phyloP scores from a whole-genome alignment of 30 jellyfish, hydroid and myxozoan species.

The Pelagia noctiluca region DNA sequence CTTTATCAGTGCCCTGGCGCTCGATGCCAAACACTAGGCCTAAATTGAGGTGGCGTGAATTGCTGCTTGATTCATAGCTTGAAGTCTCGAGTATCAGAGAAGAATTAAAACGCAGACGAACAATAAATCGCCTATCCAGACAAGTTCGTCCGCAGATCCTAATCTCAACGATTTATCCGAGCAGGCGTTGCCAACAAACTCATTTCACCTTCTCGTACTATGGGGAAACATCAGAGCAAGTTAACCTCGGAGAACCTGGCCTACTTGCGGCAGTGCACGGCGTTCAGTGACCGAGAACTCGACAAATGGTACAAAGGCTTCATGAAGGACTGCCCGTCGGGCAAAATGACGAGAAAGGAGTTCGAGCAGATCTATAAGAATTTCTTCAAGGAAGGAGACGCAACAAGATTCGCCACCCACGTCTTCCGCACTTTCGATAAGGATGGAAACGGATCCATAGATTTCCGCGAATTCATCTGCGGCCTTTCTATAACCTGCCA shows the following conservation, averaged over 20 bases:
- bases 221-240: slow-evolving; percentile 99
- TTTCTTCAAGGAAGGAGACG: slow-evolving; percentile 99
- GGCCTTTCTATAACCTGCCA: slow-evolving; percentile 99
- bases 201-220: slow-evolving; percentile 10
- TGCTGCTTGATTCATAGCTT: background rate
- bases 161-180: background rate
- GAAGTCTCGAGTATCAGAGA: background rate
- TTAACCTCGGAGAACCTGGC: slow-evolving; percentile 94
- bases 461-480: slow-evolving; percentile 97
- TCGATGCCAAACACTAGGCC: background rate
- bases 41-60: background rate
- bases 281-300: slow-evolving; percentile 95
- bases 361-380: slow-evolving; percentile 97
- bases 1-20: background rate
- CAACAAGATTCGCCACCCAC: slow-evolving; percentile 97
- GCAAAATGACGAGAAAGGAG: slow-evolving; percentile 95
- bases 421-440: slow-evolving; percentile 98
- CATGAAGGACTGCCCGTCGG: slow-evolving; percentile 98
- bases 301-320: slow-evolving; percentile 99
- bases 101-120: background rate
- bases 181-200: background rate
- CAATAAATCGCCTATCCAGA: slow-evolving; percentile 19
- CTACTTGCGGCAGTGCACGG: slow-evolving; percentile 96
- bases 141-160: slow-evolving; percentile 43
- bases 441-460: slow-evolving; percentile 97